Evolutionary conservation across 2,113 vertebrate species (phyloP), one percentile per base, ranked within the genome.

Genomic region (Arvicanthis niloticus): DNA sequence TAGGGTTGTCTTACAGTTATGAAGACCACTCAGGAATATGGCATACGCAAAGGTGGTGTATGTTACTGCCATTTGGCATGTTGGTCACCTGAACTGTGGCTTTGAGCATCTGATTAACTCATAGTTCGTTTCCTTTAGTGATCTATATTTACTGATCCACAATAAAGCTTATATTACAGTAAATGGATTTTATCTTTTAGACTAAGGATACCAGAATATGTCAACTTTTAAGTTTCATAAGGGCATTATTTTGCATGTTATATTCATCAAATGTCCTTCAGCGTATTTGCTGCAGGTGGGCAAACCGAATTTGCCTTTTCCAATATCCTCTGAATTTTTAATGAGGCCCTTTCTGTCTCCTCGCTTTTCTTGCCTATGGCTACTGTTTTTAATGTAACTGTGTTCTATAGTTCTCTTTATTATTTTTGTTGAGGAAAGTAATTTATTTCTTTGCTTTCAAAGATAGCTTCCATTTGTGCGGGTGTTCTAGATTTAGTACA

Each of bases 381-480:
- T 95, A 70, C 96, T 96, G 81, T 96, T 97, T 94, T 84, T 31
- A 65, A 34, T 6, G 0, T 91, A 75, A 60, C 82, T 87, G 37
- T 89, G 19, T 77, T 88, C 58, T 68, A 8, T 56, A 77, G 78
- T 81, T 77, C 40, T 75, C 89, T 91, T 76, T 70, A 37, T n/a
- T 42, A 77, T 72, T n/a, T 65, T 70, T 40, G 22, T 40, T 29
- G 48, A 12, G 34, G 31, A 53, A 94, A 89, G 53, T 95, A 91
- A 97, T 97, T 96, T 89, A 67, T 97, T 96, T 95, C 53, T 97
- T 93, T 95, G 31, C 88, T 88, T 93, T 95, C 92, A 31, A 95
- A 92, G 93, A 92, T 93, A 62, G 72, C 40, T 92, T 94, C 70
- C 62, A 56, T 95, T 93, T 92, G 77, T 51, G 4, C 68, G 53